These are phyloP conservation scores for Tragelaphus strepsiceros DNA, from an alignment of 2,113 vertebrate genomes.

Conservation along the genomic window DNA sequence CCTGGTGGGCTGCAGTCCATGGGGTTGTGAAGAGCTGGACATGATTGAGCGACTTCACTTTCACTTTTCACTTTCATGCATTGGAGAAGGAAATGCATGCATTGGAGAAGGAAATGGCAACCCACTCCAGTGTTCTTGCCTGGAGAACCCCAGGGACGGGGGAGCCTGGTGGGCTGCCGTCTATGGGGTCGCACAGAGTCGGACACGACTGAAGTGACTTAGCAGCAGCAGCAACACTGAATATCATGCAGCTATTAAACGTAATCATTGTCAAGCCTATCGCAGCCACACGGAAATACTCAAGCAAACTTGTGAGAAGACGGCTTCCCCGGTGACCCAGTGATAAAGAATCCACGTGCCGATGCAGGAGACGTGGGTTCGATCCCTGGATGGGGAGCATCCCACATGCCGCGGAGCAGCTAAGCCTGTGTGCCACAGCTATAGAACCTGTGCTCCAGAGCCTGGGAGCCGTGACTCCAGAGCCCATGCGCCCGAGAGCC, in stretches of 20 bases:
- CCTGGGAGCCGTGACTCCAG: rapidly evolving
- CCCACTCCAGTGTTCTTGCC: too few species aligned
- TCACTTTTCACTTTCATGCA: too few species aligned
- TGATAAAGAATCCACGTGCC: not conserved
- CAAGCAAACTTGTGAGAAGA: not conserved
- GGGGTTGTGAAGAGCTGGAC: too few species aligned
- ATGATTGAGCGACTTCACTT: too few species aligned
- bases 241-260: not conserved
- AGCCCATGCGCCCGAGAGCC: not conserved
- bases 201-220: too few species aligned
- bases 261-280: not conserved
- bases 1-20: too few species aligned
- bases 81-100: too few species aligned
- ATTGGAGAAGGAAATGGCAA: too few species aligned
- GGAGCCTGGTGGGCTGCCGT: too few species aligned
- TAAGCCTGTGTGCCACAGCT: not conserved
- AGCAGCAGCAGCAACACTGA: not conserved
- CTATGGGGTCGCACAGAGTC: too few species aligned
- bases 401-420: not conserved
- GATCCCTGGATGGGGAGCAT: not conserved
- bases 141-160: too few species aligned
- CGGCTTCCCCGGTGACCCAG: not conserved
- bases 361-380: not conserved
- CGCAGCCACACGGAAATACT: not conserved
- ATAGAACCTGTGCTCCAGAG: not conserved